phyloP scores from a whole-genome alignment of 2,797 vertebrate genomes.

The Mionectes olivaceus region DNA sequence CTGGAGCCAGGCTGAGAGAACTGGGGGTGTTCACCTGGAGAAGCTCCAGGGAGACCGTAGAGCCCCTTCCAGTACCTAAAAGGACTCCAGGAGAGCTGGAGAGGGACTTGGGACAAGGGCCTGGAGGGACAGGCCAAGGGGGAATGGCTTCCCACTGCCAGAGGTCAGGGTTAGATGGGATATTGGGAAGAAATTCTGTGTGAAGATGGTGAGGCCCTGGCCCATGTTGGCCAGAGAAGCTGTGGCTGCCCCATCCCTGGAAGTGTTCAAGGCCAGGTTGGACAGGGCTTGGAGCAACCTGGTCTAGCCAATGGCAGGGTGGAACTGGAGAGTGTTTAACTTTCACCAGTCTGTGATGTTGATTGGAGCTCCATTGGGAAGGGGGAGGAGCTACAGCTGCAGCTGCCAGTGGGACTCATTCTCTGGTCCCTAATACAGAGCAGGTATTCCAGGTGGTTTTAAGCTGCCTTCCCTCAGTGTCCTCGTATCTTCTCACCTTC shows the following conservation, averaged over 20 bases:
- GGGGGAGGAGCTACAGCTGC: not conserved
- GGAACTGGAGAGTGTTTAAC: not conserved
- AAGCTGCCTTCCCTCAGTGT: not conserved
- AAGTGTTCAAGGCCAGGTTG: accelerated
- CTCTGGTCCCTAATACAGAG: not conserved
- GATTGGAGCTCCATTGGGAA: not conserved
- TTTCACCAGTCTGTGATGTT: not conserved
- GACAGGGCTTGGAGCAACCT: accelerated
- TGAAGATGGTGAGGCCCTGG: accelerated
- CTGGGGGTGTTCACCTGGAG: not conserved
- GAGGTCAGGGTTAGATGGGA: not conserved
- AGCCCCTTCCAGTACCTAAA: accelerated
- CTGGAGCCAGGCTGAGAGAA: not conserved
- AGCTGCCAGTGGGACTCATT: not conserved
- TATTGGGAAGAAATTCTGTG: not conserved
- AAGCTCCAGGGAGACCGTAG: accelerated
- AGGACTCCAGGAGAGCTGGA: not conserved
- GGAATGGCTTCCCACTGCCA: not conserved
- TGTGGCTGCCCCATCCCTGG: not conserved
- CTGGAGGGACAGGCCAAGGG: accelerated
- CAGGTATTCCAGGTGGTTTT: not conserved
- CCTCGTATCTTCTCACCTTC: accelerated
- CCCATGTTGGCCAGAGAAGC: accelerated
- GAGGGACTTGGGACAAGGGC: accelerated
- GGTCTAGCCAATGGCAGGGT: accelerated